A percentile compares a stretch with the other conserved stretches of the same genome.
These are phyloP conservation scores for Poicephalus gulielmi DNA, from an alignment of 2,113 vertebrate species.

Conservation along the genomic window DNA sequence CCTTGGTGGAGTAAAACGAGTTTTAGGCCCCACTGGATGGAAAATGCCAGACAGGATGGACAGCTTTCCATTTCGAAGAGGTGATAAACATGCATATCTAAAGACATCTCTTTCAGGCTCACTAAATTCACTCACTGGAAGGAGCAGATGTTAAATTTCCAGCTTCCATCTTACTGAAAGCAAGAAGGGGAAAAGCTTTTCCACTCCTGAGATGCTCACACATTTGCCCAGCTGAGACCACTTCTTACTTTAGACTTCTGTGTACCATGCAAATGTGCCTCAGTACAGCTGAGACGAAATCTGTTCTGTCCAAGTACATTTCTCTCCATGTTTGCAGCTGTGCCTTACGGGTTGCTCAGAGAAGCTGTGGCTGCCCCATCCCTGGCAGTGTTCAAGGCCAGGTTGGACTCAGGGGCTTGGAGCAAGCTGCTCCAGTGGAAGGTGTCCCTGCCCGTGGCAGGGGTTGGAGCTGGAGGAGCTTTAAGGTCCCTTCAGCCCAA, in stretches of 20 bases:
- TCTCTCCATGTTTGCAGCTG: not conserved
- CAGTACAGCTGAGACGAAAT: not conserved
- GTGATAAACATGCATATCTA: not conserved
- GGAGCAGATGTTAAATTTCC: constrained; percentile 34
- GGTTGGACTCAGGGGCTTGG: not conserved
- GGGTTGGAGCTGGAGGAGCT: not conserved
- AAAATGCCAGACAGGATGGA: not conserved
- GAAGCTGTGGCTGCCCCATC: not conserved
- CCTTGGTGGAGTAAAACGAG: not conserved
- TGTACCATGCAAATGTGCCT: constrained; percentile 24
- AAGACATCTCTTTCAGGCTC: not conserved
- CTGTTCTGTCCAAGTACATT: not conserved
- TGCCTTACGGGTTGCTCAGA: not conserved
- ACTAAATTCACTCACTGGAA: not conserved
- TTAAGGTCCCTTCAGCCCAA: not conserved
- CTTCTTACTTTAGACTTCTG: not conserved
- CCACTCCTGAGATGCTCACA: not conserved
- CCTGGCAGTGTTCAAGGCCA: not conserved
- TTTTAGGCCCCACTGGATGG: constrained; percentile 6
- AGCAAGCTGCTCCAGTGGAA: not conserved
- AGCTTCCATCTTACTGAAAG: not conserved
- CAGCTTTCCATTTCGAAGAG: not conserved
- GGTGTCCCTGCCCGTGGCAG: accelerated
- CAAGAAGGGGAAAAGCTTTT: not conserved
- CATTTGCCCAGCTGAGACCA: constrained; percentile 40